These are phyloP conservation scores for Coranthus polyacanthus DNA, from an alignment of 2,797 vertebrate species.

Conservation along the genomic window DNA sequence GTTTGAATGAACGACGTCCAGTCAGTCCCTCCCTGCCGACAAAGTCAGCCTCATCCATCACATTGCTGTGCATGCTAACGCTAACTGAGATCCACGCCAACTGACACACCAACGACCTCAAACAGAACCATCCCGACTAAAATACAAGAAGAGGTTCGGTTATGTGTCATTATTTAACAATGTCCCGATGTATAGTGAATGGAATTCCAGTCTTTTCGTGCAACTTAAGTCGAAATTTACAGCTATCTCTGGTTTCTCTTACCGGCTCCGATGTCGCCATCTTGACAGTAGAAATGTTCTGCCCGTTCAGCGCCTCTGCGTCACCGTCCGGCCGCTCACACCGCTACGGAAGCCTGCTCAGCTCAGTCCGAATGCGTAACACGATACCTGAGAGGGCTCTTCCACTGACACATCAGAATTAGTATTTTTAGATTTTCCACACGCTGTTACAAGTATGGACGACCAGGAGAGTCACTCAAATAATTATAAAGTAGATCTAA, in stretches of 20 bases:
- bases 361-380: background rate
- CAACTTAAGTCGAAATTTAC: constrained; percentile 5
- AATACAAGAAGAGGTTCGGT: background rate
- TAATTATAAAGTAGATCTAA: too few relatives aligned
- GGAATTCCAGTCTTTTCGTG: background rate
- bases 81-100: constrained; percentile 67
- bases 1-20: constrained; percentile 70
- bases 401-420: too few relatives aligned
- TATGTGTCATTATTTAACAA: fast-evolving
- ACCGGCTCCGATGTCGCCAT: constrained; percentile 92
- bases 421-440: too few relatives aligned
- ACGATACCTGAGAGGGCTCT: too few relatives aligned
- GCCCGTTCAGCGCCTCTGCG: constrained; percentile 79
- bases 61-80: constrained; percentile 74
- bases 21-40: constrained; percentile 74
- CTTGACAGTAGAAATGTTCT: constrained; percentile 85
- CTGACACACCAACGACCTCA: constrained; percentile 5
- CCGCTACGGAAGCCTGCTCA: constrained; percentile 68
- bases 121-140: background rate
- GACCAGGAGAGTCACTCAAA: too few relatives aligned
- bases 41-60: constrained; percentile 75
- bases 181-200: background rate
- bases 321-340: constrained; percentile 73
- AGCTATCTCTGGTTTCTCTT: constrained; percentile 70
- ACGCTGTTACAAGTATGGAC: too few relatives aligned